These are phyloP conservation scores for Maniola hyperantus DNA, from an alignment of 2,888 invertebrate species.

Conservation along the genomic window DNA sequence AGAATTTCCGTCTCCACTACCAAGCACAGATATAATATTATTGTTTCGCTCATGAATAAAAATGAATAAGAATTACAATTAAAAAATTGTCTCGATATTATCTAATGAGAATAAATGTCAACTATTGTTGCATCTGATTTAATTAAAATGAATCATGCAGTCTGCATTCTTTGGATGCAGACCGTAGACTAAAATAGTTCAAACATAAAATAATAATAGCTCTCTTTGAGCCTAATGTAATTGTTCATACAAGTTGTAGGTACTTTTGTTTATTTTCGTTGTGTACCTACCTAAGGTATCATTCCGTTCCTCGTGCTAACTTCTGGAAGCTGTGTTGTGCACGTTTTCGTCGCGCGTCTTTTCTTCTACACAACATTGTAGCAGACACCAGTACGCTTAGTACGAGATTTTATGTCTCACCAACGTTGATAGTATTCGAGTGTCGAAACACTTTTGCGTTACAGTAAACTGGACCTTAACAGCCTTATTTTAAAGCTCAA, in stretches of 20 bases:
- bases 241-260: not conserved
- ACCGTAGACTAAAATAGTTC: constrained; percentile 29
- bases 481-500: no score
- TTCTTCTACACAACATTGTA: no score
- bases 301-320: no score
- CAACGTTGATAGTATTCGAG: no score
- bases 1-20: not conserved
- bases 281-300: no score
- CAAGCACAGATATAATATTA: not conserved
- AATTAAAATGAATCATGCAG: constrained; percentile 33
- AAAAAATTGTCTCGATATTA: constrained; percentile 21
- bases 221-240: not conserved
- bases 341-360: no score
- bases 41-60: constrained; percentile 1
- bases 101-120: constrained; percentile 34
- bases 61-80: not conserved
- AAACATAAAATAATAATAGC: constrained; percentile 3
- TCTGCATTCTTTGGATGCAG: constrained; percentile 36
- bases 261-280: not conserved
- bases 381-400: no score
- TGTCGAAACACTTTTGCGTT: no score
- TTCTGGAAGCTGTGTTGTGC: no score
- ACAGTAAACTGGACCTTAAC: no score
- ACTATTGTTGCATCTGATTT: constrained; percentile 24
- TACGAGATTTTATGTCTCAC: no score